Conservation (phyloP, 1,140 invertebrate species). For the Scaptomyza pallida region DNA sequence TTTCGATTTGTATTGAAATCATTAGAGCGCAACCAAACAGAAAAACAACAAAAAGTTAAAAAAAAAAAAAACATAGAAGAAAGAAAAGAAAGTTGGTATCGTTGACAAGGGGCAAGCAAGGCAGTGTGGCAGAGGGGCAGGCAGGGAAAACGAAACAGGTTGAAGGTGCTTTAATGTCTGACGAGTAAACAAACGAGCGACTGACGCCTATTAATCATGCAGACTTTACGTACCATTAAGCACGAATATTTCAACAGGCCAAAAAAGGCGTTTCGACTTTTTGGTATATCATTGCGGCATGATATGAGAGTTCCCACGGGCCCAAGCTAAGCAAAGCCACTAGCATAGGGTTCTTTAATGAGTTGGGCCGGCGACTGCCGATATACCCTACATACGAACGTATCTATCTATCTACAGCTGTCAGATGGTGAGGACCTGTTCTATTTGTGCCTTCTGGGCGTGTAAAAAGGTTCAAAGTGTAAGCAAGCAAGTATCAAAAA, state of each 20-base stretch:
- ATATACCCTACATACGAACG: too few relatives aligned
- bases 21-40: slow-evolving; percentile 61
- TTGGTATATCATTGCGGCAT: slow-evolving; percentile 47
- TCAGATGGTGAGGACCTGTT: background rate
- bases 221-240: slow-evolving; percentile 78
- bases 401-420: too few relatives aligned
- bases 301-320: slow-evolving; percentile 36
- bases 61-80: background rate
- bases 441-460: background rate
- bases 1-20: slow-evolving; percentile 73
- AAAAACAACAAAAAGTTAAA: slow-evolving; percentile 22
- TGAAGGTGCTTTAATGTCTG: slow-evolving; percentile 63
- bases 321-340: background rate
- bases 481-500: slow-evolving; percentile 46
- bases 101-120: background rate
- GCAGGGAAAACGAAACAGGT: background rate
- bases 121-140: background rate
- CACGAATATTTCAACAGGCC: slow-evolving; percentile 65
- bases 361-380: slow-evolving; percentile 27
- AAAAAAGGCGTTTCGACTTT: slow-evolving; percentile 38
- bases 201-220: slow-evolving; percentile 81
- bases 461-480: slow-evolving; percentile 55
- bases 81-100: slow-evolving; percentile 6
- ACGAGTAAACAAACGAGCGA: slow-evolving; percentile 65
- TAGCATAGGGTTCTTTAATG: slow-evolving; percentile 13